Evolutionary conservation across 2,113 vertebrate genomes (phyloP).

Genomic region (Loxodonta africana): DNA sequence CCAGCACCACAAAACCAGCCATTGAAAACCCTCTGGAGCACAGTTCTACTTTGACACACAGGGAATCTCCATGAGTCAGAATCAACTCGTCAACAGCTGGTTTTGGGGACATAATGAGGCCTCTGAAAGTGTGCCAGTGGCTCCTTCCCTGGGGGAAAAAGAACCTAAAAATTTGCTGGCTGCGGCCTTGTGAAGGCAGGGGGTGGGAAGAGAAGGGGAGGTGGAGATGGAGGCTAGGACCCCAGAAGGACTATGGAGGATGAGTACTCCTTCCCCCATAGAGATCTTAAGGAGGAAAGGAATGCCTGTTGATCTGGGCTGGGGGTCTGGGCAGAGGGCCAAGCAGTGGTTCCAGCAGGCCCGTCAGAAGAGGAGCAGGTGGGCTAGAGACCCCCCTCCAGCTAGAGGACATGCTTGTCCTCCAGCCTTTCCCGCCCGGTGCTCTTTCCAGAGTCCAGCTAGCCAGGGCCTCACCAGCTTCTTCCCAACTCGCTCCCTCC

Average conservation of each 20-base stretch:
- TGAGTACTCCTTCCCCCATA: fast-evolving
- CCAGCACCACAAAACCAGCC: not conserved
- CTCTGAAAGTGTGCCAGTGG: not conserved
- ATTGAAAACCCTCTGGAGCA: not conserved
- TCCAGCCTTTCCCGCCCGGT: fast-evolving
- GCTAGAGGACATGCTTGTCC: no score
- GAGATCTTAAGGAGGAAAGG: not conserved
- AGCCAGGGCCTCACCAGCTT: fast-evolving
- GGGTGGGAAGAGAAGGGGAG: not conserved
- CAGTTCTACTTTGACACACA: not conserved
- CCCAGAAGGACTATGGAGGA: not conserved
- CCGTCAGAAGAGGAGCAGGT: not conserved
- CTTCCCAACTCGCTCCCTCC: not conserved
- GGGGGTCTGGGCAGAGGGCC: not conserved
- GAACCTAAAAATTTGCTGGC: not conserved
- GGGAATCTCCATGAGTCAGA: not conserved
- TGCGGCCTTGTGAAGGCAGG: not conserved
- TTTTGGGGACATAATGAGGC: not conserved
- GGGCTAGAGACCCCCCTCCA: fast-evolving
- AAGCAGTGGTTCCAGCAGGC: not conserved
- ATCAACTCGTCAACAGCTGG: not conserved
- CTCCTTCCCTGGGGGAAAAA: fast-evolving
- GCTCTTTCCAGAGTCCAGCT: not conserved
- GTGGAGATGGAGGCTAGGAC: no score
- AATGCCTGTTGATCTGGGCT: not conserved